phyloP scores from a whole-genome alignment of 2,888 invertebrate genomes.

The Callosobruchus maculatus region DNA sequence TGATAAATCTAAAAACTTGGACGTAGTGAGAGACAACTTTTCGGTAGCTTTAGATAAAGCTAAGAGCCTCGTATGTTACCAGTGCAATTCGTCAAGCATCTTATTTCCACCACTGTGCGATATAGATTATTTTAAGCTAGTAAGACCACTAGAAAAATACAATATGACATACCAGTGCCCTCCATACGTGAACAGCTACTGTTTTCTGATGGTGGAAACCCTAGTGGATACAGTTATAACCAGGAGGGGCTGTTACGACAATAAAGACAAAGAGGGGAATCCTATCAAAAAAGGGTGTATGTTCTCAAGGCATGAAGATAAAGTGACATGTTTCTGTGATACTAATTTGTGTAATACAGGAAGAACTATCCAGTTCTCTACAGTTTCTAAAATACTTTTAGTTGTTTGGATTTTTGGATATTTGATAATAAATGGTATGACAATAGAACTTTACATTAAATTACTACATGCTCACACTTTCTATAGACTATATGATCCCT shows the following conservation, averaged over 20 bases:
- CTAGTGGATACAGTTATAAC: conserved; percentile 15
- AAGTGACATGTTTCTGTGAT: conserved; percentile 26
- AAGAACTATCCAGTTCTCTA: background rate
- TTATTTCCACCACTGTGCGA: conserved; percentile 24
- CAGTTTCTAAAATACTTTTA: background rate
- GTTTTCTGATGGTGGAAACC: conserved; percentile 18
- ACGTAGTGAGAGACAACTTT: too few species aligned
- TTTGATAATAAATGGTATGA: background rate
- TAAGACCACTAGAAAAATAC: conserved; percentile 17
- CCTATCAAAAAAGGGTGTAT: conserved; percentile 23
- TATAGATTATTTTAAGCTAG: conserved; percentile 17
- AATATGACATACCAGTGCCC: conserved; percentile 24
- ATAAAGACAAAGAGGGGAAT: conserved; percentile 12
- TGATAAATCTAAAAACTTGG: too few species aligned
- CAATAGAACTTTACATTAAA: background rate
- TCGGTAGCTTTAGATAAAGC: conserved; percentile 1
- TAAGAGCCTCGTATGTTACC: conserved; percentile 27
- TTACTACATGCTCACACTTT: background rate
- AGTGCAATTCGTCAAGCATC: conserved; percentile 21
- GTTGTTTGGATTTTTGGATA: background rate
- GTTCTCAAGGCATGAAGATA: conserved; percentile 10
- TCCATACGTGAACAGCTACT: conserved; percentile 22
- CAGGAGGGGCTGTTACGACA: conserved; percentile 23
- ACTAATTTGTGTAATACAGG: conserved; percentile 22
- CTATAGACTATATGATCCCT: background rate